These are phyloP conservation scores for Drosophila aff. DNA, from an alignment of 1,140 invertebrate genomes.

Conservation along the genomic window DNA sequence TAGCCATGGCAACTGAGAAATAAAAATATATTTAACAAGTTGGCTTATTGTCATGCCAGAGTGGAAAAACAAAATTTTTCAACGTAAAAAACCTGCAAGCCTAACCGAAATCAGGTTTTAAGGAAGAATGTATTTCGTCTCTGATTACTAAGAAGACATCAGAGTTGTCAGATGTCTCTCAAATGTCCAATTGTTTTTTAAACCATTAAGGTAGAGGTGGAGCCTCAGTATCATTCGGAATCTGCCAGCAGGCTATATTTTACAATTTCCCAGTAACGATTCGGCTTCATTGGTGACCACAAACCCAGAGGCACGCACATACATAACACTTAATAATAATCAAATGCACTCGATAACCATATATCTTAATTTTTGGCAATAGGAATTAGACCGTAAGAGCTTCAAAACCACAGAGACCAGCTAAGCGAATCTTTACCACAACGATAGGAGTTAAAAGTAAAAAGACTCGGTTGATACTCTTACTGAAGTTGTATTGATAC, in stretches of 20 bases:
- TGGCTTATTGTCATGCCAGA: constrained; percentile 15
- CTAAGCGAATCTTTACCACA: constrained; percentile 12
- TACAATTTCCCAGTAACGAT: constrained; percentile 45
- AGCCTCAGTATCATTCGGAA: not conserved
- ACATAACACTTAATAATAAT: constrained; percentile 70
- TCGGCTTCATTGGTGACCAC: constrained; percentile 36
- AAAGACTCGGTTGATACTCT: constrained; percentile 6
- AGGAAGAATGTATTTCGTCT: not conserved
- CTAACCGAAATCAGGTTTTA: constrained; percentile 2
- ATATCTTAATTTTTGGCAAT: constrained; percentile 70
- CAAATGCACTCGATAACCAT: constrained; percentile 68
- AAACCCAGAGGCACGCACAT: constrained; percentile 9
- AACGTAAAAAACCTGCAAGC: not conserved
- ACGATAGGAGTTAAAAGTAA: not conserved
- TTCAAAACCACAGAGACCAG: constrained; percentile 2
- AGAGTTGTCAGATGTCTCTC: constrained; percentile 19
- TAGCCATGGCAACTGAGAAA: constrained; percentile 4
- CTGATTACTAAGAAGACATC: constrained; percentile 9
- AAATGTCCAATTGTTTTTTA: constrained; percentile 20
- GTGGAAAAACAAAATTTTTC: not conserved
- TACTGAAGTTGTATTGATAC: not conserved
- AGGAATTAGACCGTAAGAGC: constrained; percentile 31
- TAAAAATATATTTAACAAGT: constrained; percentile 20
- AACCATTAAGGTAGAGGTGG: constrained; percentile 14
- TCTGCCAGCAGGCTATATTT: constrained; percentile 44